These are phyloP conservation scores for Phataginus tetradactyla DNA, from an alignment of 2,797 vertebrate genomes.

Conservation along the genomic window DNA sequence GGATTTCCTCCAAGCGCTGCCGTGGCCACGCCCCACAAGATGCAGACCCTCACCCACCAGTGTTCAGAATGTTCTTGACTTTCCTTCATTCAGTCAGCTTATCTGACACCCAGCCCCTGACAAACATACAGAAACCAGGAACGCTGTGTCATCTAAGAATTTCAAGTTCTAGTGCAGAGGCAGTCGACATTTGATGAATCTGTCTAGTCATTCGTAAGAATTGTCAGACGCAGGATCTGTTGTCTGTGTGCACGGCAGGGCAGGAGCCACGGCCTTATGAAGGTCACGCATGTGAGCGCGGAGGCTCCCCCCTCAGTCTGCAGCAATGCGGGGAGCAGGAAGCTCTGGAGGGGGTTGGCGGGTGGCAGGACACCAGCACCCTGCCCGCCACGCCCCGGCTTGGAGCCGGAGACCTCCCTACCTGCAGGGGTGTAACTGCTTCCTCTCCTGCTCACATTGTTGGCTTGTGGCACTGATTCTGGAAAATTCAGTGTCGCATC, in stretches of 20 bases:
- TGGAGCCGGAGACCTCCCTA: not conserved
- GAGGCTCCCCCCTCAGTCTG: not conserved
- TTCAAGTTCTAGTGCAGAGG: too few species aligned
- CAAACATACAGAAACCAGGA: not conserved
- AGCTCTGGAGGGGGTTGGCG: accelerated
- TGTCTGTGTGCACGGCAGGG: not conserved
- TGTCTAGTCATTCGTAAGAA: not conserved
- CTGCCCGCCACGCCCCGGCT: not conserved
- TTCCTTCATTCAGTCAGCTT: too few species aligned
- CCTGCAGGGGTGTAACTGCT: not conserved
- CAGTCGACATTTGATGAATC: not conserved
- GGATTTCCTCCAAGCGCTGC: not conserved
- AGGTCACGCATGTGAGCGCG: accelerated
- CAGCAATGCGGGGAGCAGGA: not conserved
- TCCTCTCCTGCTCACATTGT: not conserved
- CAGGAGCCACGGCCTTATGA: accelerated
- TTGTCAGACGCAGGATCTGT: not conserved
- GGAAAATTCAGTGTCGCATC: not conserved
- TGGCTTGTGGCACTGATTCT: not conserved
- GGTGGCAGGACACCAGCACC: not conserved
- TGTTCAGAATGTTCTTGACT: not conserved
- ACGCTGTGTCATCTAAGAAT: accelerated
- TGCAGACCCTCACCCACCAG: not conserved
- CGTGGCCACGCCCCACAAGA: not conserved
- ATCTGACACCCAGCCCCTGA: too few species aligned